Evolutionary conservation across 2,888 invertebrate species (phyloP).

Genomic region (Galeopsomyia nigrocyanea): DNA sequence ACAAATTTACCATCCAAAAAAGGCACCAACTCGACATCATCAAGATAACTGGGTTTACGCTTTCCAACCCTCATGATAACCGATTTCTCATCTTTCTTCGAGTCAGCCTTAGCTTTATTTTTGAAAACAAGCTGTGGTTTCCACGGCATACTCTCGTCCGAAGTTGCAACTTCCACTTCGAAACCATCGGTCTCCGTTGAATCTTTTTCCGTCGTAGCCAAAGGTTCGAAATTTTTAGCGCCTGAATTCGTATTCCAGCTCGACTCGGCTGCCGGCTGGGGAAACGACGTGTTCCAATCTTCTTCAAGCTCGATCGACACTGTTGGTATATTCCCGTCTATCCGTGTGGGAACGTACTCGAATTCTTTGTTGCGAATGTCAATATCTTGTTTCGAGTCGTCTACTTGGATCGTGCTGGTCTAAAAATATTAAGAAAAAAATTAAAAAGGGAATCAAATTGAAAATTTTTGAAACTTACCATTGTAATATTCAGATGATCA

Average conservation of each 20-base stretch:
- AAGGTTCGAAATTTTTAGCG: constrained; percentile 15
- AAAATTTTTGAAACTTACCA: constrained; percentile 19
- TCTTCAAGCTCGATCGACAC: constrained; percentile 53
- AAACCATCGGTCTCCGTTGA: constrained; percentile 21
- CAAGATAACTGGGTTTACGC: constrained; percentile 39
- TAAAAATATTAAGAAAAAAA: not conserved
- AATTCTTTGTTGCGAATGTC: constrained; percentile 37
- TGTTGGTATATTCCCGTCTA: constrained; percentile 47
- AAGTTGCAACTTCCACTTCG: constrained; percentile 30
- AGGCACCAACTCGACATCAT: constrained; percentile 55
- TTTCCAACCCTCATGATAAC: constrained; percentile 60
- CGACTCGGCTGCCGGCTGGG: constrained; percentile 1
- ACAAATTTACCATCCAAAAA: constrained; percentile 56
- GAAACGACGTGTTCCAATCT: constrained; percentile 41
- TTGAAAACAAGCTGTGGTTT: constrained; percentile 57
- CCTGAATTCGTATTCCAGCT: too few species aligned
- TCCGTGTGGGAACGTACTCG: constrained; percentile 1
- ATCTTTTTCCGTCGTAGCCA: constrained; percentile 45
- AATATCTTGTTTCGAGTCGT: constrained; percentile 18
- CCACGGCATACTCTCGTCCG: constrained; percentile 50
- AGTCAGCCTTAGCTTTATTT: constrained; percentile 49
- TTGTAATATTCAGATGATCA: constrained; percentile 25
- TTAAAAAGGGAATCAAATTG: not conserved
- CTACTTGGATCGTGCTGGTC: constrained; percentile 10
- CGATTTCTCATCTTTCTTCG: constrained; percentile 50